Conservation (phyloP, 1,140 invertebrate genomes). For the Atopsyche davidsoni region DNA sequence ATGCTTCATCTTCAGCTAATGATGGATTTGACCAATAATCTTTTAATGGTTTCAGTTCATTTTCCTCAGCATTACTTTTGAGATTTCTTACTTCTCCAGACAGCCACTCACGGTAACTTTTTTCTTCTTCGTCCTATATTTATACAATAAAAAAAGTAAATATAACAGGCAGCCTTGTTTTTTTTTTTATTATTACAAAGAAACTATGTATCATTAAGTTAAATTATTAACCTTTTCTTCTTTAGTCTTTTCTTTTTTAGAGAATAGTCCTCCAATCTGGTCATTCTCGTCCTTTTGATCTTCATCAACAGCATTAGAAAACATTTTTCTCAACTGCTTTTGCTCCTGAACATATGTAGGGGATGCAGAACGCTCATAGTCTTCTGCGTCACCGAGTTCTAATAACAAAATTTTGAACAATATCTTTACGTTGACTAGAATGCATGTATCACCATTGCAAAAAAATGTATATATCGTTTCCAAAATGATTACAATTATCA, state of each 20-base stretch:
- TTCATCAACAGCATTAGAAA: constrained; percentile 46
- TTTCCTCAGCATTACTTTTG: constrained; percentile 54
- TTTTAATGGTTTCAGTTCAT: constrained; percentile 66
- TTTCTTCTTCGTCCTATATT: constrained; percentile 46
- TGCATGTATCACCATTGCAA: background rate
- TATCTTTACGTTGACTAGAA: background rate
- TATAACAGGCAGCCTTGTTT: constrained; percentile 4
- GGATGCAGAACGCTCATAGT: constrained; percentile 31
- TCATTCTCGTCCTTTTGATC: constrained; percentile 50
- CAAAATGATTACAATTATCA: background rate
- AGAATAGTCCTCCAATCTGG: constrained; percentile 52
- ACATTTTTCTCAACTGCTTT: constrained; percentile 60
- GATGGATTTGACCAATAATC: constrained; percentile 81
- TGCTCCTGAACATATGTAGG: constrained; percentile 66
- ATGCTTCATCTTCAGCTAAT: constrained; percentile 78
- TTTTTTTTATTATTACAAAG: constrained; percentile 4
- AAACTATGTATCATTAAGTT: background rate
- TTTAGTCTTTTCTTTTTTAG: constrained; percentile 54
- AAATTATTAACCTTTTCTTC: constrained; percentile 48
- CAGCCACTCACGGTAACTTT: constrained; percentile 76
- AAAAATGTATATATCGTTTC: background rate
- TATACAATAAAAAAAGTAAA: constrained; percentile 20
- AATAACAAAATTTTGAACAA: background rate
- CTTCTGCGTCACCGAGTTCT: constrained; percentile 21
- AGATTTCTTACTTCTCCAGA: constrained; percentile 67